Percentiles rank a stretch among this genome's conserved stretches.
Evolutionary conservation across 2,797 vertebrate genomes (phyloP).

Genomic region (Staurois parvus): DNA sequence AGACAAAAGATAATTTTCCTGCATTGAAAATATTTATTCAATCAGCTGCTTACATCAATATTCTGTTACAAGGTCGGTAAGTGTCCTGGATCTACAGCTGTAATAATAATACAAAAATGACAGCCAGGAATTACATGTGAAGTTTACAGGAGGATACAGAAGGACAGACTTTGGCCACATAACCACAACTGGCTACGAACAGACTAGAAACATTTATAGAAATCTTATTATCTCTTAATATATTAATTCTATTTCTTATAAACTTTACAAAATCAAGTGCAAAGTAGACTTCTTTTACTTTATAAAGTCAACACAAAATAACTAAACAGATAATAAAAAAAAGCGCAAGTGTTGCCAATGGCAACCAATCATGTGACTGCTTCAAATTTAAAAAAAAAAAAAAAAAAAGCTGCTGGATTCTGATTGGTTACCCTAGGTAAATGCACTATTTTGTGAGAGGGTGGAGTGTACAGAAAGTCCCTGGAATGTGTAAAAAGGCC

Average conservation of each 20-base stretch:
- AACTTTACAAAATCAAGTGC: conserved; percentile 54
- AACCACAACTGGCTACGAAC: conserved; percentile 38
- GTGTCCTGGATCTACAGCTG: conserved; percentile 24
- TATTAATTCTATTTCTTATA: conserved; percentile 27
- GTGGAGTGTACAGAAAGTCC: not conserved
- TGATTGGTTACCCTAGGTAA: not conserved
- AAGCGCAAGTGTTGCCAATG: not conserved
- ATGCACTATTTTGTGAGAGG: not conserved
- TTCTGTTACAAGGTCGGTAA: conserved; percentile 23
- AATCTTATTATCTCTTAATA: conserved; percentile 4
- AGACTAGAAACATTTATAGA: conserved; percentile 1
- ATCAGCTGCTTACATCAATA: not conserved
- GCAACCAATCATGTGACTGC: not conserved
- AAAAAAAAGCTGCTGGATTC: not conserved
- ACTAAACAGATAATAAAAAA: not conserved
- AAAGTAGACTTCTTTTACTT: conserved; percentile 24
- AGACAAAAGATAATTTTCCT: conserved; percentile 12
- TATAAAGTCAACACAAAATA: conserved; percentile 5
- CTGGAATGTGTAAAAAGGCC: not conserved
- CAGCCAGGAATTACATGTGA: conserved; percentile 14
- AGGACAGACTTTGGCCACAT: conserved; percentile 43
- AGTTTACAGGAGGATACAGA: conserved; percentile 14
- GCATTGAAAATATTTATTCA: conserved; percentile 58
- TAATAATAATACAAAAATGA: conserved; percentile 29
- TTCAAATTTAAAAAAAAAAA: not conserved